Conservation (phyloP, 2,888 invertebrate genomes). For the Halictus ligatus region DNA sequence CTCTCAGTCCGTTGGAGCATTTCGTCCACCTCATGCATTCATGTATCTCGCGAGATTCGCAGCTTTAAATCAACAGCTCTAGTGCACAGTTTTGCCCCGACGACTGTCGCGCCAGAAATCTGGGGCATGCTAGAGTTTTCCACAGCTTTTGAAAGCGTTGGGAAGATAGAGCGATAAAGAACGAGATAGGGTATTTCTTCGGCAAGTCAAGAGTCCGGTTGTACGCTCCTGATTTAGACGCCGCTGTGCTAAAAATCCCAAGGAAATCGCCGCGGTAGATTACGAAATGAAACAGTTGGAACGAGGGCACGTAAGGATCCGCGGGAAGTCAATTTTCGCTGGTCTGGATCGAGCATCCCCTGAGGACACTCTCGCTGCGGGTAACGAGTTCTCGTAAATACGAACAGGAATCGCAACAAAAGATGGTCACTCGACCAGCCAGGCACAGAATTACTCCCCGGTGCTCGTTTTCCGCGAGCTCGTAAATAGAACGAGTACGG, state of each 20-base stretch:
- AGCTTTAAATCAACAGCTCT: not conserved
- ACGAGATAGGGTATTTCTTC: not conserved
- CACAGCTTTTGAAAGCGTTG: not conserved
- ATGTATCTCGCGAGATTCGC: not conserved
- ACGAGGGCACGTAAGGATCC: not conserved
- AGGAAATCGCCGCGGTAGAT: not conserved
- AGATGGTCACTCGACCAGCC: not conserved
- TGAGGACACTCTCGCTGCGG: not conserved
- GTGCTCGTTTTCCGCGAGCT: conserved; percentile 19
- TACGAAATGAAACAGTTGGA: not conserved
- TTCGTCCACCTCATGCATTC: not conserved
- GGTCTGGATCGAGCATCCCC: not conserved
- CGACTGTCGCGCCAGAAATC: not conserved
- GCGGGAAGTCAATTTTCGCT: not conserved
- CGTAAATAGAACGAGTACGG: conserved; percentile 28
- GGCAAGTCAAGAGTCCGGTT: not conserved
- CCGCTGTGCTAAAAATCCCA: not conserved
- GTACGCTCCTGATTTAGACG: too few species aligned
- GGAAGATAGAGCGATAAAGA: not conserved
- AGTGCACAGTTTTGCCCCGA: not conserved
- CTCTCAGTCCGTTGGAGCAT: not conserved
- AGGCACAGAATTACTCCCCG: conserved; percentile 19
- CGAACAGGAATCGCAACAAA: not conserved
- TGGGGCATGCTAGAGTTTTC: not conserved
- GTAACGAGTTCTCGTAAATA: conserved; percentile 15